Evolutionary conservation across 2,888 invertebrate genomes (phyloP).

Genomic region (Gari tellinella): DNA sequence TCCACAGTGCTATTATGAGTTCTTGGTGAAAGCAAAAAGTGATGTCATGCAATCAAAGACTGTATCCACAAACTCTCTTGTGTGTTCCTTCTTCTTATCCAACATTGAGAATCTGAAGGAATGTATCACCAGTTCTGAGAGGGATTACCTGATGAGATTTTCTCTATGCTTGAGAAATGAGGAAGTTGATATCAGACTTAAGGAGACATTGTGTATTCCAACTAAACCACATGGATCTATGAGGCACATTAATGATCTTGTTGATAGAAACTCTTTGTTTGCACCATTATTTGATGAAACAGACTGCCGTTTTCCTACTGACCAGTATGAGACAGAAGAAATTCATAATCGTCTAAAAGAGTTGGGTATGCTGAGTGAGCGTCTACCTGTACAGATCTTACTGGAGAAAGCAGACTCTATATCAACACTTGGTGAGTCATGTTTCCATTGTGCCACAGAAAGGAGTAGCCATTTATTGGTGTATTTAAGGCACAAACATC

Average conservation of each 20-base stretch:
- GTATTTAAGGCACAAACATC: slow-evolving; percentile 2
- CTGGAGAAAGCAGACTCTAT: slow-evolving; percentile 15
- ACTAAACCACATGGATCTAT: slow-evolving; percentile 22
- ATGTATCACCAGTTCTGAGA: not conserved
- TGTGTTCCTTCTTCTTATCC: slow-evolving; percentile 47
- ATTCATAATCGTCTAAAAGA: not conserved
- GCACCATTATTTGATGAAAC: slow-evolving; percentile 16
- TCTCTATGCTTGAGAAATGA: not conserved
- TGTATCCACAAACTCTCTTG: slow-evolving; percentile 43
- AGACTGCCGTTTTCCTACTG: slow-evolving; percentile 25
- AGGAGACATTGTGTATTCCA: slow-evolving; percentile 43
- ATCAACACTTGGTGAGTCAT: slow-evolving; percentile 1
- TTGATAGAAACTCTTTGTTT: slow-evolving; percentile 16
- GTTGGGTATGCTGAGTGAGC: slow-evolving; percentile 20
- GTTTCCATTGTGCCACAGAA: slow-evolving; percentile 21
- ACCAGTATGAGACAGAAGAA: not conserved
- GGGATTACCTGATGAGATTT: slow-evolving; percentile 17
- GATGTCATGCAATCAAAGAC: slow-evolving; percentile 14
- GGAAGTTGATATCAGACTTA: slow-evolving; percentile 16
- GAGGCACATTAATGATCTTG: slow-evolving; percentile 23
- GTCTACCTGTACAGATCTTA: slow-evolving; percentile 5
- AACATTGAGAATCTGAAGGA: slow-evolving; percentile 25
- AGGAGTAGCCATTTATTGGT: slow-evolving; percentile 4
- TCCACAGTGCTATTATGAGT: slow-evolving; percentile 10
- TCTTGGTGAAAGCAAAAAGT: slow-evolving; percentile 7